These are phyloP conservation scores for Deilephila elpenor DNA, from an alignment of 2,888 invertebrate species.

Conservation along the genomic window DNA sequence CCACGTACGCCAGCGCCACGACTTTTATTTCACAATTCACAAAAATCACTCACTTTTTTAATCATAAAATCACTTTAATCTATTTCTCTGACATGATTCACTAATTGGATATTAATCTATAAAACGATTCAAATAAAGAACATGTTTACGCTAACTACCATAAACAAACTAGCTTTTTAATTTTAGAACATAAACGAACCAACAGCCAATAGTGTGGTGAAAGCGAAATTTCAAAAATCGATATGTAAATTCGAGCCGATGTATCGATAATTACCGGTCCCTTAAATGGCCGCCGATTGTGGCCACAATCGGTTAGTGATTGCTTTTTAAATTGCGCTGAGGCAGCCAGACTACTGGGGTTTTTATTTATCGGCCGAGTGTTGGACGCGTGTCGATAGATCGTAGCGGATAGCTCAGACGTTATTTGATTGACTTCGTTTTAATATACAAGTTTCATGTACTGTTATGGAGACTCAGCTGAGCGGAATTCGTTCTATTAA, in stretches of 20 bases:
- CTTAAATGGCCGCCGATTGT: conserved; percentile 73
- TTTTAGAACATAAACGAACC: conserved; percentile 3
- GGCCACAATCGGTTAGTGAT: conserved; percentile 71
- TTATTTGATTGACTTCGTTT: neutral
- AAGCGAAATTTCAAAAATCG: conserved; percentile 62
- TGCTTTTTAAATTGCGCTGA: conserved; percentile 76
- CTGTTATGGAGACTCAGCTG: neutral
- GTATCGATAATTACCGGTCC: conserved; percentile 75
- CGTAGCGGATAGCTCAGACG: neutral
- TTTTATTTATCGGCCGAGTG: conserved; percentile 58
- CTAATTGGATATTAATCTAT: neutral
- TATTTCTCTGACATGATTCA: conserved; percentile 8
- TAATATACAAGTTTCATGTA: conserved; percentile 34
- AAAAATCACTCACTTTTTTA: conserved; percentile 29
- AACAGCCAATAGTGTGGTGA: conserved; percentile 58
- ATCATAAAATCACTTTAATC: neutral
- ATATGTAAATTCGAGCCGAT: conserved; percentile 67
- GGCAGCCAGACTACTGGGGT: conserved; percentile 63
- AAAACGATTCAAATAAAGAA: conserved; percentile 26
- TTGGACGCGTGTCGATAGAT: conserved; percentile 23
- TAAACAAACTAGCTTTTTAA: conserved; percentile 34
- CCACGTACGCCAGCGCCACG: conserved; percentile 90
- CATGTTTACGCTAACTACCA: conserved; percentile 35
- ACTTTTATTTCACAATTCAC: conserved; percentile 65
- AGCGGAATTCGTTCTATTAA: too few species aligned